Percentiles rank a stretch among this genome's conserved stretches.
These are phyloP conservation scores for Drosophila equinoxialis DNA, from an alignment of 1,140 invertebrate species.

Conservation along the genomic window DNA sequence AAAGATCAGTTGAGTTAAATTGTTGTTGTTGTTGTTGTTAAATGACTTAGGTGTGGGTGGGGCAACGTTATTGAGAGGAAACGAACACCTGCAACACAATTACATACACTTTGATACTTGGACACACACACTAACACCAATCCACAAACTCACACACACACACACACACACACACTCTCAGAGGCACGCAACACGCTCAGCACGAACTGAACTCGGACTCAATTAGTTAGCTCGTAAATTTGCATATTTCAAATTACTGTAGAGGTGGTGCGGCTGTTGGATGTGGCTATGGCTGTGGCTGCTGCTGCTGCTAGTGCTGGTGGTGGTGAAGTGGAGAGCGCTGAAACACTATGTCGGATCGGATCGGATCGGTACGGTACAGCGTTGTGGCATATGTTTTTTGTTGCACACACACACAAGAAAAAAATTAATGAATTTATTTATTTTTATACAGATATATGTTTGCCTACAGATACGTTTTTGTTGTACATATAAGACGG, in stretches of 20 bases:
- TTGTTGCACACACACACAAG: slow-evolving; percentile 31
- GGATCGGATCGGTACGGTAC: background rate
- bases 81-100: slow-evolving; percentile 57
- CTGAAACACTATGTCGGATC: background rate
- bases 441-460: slow-evolving; percentile 39
- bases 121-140: slow-evolving; percentile 1
- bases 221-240: slow-evolving; percentile 80
- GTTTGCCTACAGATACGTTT: slow-evolving; percentile 9
- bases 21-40: slow-evolving; percentile 57
- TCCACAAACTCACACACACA: slow-evolving; percentile 23
- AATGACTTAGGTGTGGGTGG: slow-evolving; percentile 22
- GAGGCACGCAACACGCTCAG: slow-evolving; percentile 11
- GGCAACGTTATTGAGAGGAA: slow-evolving; percentile 23
- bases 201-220: slow-evolving; percentile 60
- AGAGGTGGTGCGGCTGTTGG: slow-evolving; percentile 46
- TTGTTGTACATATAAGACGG: slow-evolving; percentile 26
- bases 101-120: slow-evolving; percentile 3
- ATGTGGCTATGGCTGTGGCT: slow-evolving; percentile 20
- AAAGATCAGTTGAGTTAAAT: slow-evolving; percentile 51
- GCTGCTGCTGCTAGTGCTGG: slow-evolving; percentile 26
- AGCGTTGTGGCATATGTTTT: slow-evolving; percentile 52
- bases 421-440: slow-evolving; percentile 49
- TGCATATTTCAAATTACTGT: slow-evolving; percentile 75
- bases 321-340: slow-evolving; percentile 38
- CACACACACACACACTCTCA: slow-evolving; percentile 23